These are phyloP conservation scores for Hydrophis major DNA, from an alignment of 2,797 vertebrate genomes.

Conservation along the genomic window DNA sequence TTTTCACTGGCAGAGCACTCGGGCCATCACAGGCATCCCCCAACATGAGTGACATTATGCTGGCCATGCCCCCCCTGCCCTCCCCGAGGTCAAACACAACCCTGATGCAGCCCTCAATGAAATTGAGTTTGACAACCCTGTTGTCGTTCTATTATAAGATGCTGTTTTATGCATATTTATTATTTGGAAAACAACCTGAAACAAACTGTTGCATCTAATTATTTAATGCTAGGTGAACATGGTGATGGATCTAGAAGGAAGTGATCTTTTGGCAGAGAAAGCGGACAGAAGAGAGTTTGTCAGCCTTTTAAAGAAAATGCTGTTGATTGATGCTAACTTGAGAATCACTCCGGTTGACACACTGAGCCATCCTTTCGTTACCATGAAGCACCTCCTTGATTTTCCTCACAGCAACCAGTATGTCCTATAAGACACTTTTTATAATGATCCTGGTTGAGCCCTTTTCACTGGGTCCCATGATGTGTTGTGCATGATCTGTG, in stretches of 20 bases:
- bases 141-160: not conserved
- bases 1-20: too few species aligned
- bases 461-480: not conserved
- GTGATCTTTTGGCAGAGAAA: constrained; percentile 94
- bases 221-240: constrained; percentile 87
- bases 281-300: constrained; percentile 96
- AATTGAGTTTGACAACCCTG: too few species aligned
- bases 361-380: constrained; percentile 93
- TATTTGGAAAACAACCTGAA: not conserved
- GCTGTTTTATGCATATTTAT: not conserved
- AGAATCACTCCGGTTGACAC: constrained; percentile 90
- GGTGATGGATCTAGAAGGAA: constrained; percentile 97
- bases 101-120: too few species aligned
- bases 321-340: constrained; percentile 94
- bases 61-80: too few species aligned
- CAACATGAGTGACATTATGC: too few species aligned
- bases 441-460: not conserved
- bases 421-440: constrained; percentile 59
- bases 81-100: too few species aligned
- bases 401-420: constrained; percentile 98
- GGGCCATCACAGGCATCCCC: too few species aligned
- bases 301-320: constrained; percentile 95
- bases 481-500: not conserved
- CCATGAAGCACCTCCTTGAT: constrained; percentile 98
- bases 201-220: constrained; percentile 37